Evolutionary conservation across 2,888 invertebrate genomes (phyloP), one percentile per base, ranked within the genome.

Genomic region (Tenthredo notha): DNA sequence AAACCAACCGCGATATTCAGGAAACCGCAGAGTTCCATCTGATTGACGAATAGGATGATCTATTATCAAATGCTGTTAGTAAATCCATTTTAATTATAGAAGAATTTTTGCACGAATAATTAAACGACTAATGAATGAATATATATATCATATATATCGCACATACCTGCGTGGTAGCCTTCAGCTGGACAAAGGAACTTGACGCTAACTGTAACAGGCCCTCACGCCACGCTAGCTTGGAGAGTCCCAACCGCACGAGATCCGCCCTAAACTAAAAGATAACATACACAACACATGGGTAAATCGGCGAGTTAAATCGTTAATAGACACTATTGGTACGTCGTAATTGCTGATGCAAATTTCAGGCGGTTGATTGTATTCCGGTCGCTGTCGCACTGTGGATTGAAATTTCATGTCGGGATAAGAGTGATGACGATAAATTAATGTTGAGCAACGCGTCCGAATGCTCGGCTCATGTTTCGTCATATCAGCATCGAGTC

Each of bases 191-290:
- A 5, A 12, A 67, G 1, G 90, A 85, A 10, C 77, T 80, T 10
- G 75, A 86, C 2, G 82, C 54, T n/a, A 90, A 40, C 21, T 90
- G 90, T 1, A 87, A 25, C 58, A 90, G 67, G 0, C 88, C 89
- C 1, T 18, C 50, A 18, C 84, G 86, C 18, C 88, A 86, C 18
- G 85, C 83, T 0, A 29, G 72, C 2, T 37, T 61, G 0, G 88
- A 85, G 9, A 90, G 58, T 2, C 87, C 88, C 7, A 86, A 84
- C 10, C 74, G 54, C 47, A 87, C 77, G n/a, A 90, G 85, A 7
- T 86, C 75, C 10, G 40, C 47, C 77, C 87, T 89, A 72, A 90
- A 25, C 90, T 90, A 86, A 87, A 88, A 54, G 58, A 84, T 50
- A 84, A 15, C 6, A 58, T 43, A 21, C 43, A 47, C 21, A 29